These are phyloP conservation scores for Girardinichthys multiradiatus DNA, from an alignment of 2,113 vertebrate genomes.

Conservation along the genomic window DNA sequence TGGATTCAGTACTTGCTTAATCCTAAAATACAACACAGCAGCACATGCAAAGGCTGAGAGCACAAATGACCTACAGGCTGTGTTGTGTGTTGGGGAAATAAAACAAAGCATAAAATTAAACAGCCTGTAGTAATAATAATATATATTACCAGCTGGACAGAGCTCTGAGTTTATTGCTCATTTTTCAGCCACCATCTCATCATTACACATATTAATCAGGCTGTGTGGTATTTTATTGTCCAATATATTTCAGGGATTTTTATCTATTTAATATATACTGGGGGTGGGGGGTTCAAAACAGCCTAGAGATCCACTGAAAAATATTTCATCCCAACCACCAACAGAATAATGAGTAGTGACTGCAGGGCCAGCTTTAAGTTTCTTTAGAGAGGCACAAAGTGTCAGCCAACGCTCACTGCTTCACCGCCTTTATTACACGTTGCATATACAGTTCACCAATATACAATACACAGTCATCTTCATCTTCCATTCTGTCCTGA, in stretches of 20 bases:
- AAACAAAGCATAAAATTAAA: conserved; percentile 37
- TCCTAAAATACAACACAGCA: conserved; percentile 35
- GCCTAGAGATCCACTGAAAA: not conserved
- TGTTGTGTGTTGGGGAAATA: conserved; percentile 7
- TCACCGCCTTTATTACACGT: conserved; percentile 1
- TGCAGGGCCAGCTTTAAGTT: too few species aligned
- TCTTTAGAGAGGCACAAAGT: not conserved
- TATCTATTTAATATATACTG: not conserved
- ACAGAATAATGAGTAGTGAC: too few species aligned
- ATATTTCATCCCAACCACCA: not conserved
- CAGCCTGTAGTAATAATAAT: conserved; percentile 12
- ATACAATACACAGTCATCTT: not conserved
- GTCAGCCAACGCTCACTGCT: conserved; percentile 2
- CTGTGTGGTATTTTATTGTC: conserved; percentile 20
- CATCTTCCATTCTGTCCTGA: not conserved
- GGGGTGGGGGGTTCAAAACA: not conserved
- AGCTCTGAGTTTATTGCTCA: conserved; percentile 21
- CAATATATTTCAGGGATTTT: conserved; percentile 25
- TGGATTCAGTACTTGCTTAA: conserved; percentile 28
- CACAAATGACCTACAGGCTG: conserved; percentile 27
- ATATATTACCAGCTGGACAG: conserved; percentile 4
- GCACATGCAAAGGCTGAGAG: not conserved
- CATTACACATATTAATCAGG: conserved; percentile 35
- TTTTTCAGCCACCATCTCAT: conserved; percentile 23
- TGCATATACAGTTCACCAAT: not conserved